Percentiles rank a stretch among this genome's conserved stretches.
Conservation (phyloP, 2,113 vertebrate species). For the Periophthalmodon schlosseri region DNA sequence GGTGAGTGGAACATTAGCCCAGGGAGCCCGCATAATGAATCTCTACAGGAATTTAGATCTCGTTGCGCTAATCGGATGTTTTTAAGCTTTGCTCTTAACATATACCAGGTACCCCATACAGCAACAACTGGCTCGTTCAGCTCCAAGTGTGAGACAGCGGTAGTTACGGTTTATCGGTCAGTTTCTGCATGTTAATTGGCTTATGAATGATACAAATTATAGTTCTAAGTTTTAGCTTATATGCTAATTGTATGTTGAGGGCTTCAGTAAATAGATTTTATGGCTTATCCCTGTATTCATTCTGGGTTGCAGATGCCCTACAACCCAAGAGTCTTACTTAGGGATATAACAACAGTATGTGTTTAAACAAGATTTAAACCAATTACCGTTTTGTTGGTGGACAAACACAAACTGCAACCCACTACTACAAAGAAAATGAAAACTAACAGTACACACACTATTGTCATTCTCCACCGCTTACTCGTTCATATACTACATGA, state of each 20-base stretch:
- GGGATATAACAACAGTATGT: not conserved
- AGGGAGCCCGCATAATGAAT: conserved; percentile 19
- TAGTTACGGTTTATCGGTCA: not conserved
- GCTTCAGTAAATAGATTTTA: not conserved
- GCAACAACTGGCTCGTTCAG: not conserved
- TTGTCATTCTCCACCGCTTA: too few relatives aligned
- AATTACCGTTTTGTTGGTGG: not conserved
- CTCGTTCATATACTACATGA: too few relatives aligned
- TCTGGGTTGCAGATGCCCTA: not conserved
- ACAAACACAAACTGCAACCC: too few relatives aligned
- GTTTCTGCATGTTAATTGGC: not conserved
- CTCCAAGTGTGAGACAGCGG: not conserved
- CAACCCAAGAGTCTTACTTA: too few relatives aligned
- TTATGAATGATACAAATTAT: not conserved
- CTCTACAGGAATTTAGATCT: conserved; percentile 1
- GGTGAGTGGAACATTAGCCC: conserved; percentile 38
- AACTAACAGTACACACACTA: too few relatives aligned
- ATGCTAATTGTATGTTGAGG: not conserved
- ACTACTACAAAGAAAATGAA: not conserved
- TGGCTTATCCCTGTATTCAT: not conserved
- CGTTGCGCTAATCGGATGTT: conserved; percentile 27
- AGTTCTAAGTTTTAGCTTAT: not conserved
- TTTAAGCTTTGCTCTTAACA: conserved; percentile 12
- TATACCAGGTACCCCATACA: conserved; percentile 14
- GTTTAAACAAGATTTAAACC: not conserved